Percentiles rank a stretch among this genome's conserved stretches.
phyloP scores from a whole-genome alignment of 1,140 invertebrate species.

The Drosophila tani region DNA sequence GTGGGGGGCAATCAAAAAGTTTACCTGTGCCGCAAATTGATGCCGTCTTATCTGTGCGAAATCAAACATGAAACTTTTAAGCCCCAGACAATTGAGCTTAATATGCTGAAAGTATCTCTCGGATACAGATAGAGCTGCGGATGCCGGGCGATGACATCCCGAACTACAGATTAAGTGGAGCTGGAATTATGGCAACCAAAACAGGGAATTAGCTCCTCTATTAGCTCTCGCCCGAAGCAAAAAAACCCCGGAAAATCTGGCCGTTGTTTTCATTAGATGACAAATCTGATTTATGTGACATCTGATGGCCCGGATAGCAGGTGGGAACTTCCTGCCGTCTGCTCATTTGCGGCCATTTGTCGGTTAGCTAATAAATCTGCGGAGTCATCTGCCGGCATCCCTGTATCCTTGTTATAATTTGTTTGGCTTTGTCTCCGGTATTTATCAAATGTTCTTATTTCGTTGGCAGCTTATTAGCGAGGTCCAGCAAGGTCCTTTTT shows the following conservation, averaged over 20 bases:
- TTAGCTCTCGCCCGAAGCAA: conserved; percentile 36
- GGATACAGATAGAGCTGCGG: conserved; percentile 15
- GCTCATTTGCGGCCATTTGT: conserved; percentile 49
- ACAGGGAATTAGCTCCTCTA: conserved; percentile 49
- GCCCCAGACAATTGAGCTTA: conserved; percentile 75
- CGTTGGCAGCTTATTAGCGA: conserved; percentile 76
- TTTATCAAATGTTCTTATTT: conserved; percentile 79
- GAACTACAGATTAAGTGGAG: conserved; percentile 48
- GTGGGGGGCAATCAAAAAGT: conserved; percentile 71
- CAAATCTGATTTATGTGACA: conserved; percentile 83
- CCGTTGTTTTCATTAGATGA: conserved; percentile 63
- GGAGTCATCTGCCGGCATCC: conserved; percentile 51
- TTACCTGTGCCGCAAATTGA: conserved; percentile 76
- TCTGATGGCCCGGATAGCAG: conserved; percentile 69
- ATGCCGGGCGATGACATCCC: conserved; percentile 18
- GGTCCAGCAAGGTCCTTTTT: conserved; percentile 25
- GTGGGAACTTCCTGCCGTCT: conserved; percentile 35
- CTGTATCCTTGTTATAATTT: conserved; percentile 61
- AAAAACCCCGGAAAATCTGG: conserved; percentile 5
- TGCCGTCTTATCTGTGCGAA: conserved; percentile 74
- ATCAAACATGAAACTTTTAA: conserved; percentile 81
- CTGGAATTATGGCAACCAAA: conserved; percentile 40
- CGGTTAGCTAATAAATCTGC: conserved; percentile 49
- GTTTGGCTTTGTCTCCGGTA: conserved; percentile 73
- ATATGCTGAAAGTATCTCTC: conserved; percentile 55